A percentile compares a stretch with the other conserved stretches of the same genome.
phyloP scores from a whole-genome alignment of 2,888 invertebrate species.

The Sarcophaga rosellei region DNA sequence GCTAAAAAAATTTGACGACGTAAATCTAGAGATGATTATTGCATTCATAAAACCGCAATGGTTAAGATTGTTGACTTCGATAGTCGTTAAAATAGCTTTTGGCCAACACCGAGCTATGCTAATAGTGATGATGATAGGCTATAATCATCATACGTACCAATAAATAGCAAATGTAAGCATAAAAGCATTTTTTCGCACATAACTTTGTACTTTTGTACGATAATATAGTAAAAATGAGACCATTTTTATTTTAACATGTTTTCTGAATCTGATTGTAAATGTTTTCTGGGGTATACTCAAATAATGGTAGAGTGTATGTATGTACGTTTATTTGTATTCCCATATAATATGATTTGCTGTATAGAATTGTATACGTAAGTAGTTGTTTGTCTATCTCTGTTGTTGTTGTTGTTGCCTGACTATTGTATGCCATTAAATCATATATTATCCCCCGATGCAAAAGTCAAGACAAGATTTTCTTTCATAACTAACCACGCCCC shows the following conservation, averaged over 20 bases:
- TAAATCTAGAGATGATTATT: too few species aligned
- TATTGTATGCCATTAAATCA: conserved; percentile 59
- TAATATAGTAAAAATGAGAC: too few species aligned
- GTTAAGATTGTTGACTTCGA: too few species aligned
- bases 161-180: too few species aligned
- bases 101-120: too few species aligned
- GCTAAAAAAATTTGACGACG: too few species aligned
- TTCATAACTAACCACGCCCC: conserved; percentile 59
- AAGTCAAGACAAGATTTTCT: conserved; percentile 64
- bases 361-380: background rate
- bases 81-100: too few species aligned
- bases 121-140: too few species aligned
- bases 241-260: background rate
- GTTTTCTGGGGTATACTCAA: background rate
- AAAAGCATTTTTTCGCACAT: too few species aligned
- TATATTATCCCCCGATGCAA: conserved; percentile 67
- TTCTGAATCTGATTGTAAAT: background rate
- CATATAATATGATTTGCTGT: background rate
- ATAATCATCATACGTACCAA: too few species aligned
- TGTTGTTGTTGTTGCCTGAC: background rate
- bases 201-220: too few species aligned
- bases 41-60: too few species aligned
- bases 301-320: background rate
- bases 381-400: background rate
- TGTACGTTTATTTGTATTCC: background rate